Evolutionary conservation across 2,797 vertebrate species (phyloP), one percentile per base, ranked within the genome.

Genomic region (Hoplostethus atlanticus): DNA sequence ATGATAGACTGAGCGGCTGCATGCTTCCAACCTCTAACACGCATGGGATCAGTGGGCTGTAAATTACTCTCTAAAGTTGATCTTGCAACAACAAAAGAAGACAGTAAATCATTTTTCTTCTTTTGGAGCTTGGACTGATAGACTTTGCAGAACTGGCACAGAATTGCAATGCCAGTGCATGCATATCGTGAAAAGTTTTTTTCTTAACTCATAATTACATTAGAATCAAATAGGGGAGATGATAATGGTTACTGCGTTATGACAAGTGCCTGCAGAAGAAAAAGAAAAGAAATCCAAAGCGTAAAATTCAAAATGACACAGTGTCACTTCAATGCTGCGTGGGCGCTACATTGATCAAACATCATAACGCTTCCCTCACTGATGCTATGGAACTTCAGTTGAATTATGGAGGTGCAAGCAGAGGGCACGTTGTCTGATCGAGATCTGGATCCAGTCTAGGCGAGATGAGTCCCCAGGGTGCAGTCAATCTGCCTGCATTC

Each of bases 31-130:
- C 28, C 48, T 44, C n/a, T 13, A 21, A 15, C 46, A 13, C 31
- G 30, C 30, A 31, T 16, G 2, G 44, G 59, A 68, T 50, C 12
- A 42, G 42, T 47, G 50, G 44, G 15, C 61, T 76, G 60, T 64
- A 70, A 79, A 83, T 75, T 56, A 47, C 21, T 57, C 64, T 54
- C 13, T 30, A 36, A 54, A 28, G 40, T 60, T 60, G 38, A 13
- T 48, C 12, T 30, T 10, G 3, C 40, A 15, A 7, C 42, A 56
- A 40, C 21, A 6, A 66, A 25, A 21, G 8, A 53, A 48, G 8
- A 59, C n/a, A 59, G 36, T 3, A 55, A 21, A 59, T 59, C 17
- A 12, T 11, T 25, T 58, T 7, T 42, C 25, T 16, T 42, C 4
- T 11, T 58, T 31, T 11, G 21, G 21, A 21, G 21, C 1, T 21